phyloP scores from a whole-genome alignment of 2,113 vertebrate genomes.

The Podarcis muralis region DNA sequence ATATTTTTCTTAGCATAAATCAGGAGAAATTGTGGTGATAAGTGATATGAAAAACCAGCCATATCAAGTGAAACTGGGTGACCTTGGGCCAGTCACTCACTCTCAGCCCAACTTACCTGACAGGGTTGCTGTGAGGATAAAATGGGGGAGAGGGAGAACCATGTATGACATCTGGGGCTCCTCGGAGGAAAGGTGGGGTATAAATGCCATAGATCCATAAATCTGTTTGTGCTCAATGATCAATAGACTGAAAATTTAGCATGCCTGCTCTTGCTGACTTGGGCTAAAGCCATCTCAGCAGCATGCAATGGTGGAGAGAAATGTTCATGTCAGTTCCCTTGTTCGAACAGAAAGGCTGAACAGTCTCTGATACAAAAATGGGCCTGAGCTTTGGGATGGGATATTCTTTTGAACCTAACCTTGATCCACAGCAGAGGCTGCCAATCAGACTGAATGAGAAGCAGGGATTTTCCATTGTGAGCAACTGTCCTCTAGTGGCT shows the following conservation, averaged over 20 bases:
- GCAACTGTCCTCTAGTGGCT: slow-evolving; percentile 59
- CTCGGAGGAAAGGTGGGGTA: too few species aligned
- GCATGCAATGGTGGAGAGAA: too few species aligned
- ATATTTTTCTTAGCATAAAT: not conserved
- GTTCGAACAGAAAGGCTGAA: not conserved
- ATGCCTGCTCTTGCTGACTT: not conserved
- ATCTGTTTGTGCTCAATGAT: not conserved
- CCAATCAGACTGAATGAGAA: slow-evolving; percentile 50
- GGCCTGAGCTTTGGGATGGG: not conserved
- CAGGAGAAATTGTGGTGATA: not conserved
- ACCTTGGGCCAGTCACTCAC: too few species aligned
- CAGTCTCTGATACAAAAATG: not conserved
- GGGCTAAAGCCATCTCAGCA: not conserved
- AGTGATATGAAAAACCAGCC: not conserved
- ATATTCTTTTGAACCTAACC: not conserved
- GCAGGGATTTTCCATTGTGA: slow-evolving; percentile 66
- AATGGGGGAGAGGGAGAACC: too few species aligned
- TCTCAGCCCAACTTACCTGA: too few species aligned
- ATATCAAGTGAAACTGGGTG: not conserved
- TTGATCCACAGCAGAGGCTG: slow-evolving; percentile 51
- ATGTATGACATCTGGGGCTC: too few species aligned
- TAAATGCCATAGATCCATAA: too few species aligned
- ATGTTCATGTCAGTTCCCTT: not conserved
- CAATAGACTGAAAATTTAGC: not conserved
- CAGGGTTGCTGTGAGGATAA: too few species aligned